Evolutionary conservation across 2,797 vertebrate genomes (phyloP), one percentile per base, ranked within the genome.

Genomic region (Momotus momota): DNA sequence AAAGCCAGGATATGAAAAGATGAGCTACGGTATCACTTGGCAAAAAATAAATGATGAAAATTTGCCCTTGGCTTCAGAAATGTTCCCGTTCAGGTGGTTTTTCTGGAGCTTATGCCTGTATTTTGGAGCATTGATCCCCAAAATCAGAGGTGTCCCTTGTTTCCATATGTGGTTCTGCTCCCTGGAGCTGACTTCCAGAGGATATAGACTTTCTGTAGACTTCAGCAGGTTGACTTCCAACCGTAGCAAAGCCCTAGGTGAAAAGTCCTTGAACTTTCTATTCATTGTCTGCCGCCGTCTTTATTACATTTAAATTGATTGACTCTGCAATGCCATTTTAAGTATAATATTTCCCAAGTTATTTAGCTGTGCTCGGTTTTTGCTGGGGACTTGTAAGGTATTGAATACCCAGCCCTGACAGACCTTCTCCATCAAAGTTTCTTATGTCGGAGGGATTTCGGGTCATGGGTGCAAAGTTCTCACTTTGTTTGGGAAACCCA

Each of bases 191-290:
- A 8, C 33, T 79, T 22, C 26, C 9, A 8, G 49, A 17, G 9
- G 7, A 12, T 23, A 9, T 1, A 31, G 83, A 51, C 46, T 35
- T 77, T 58, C 86, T 85, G 3, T 8, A 82, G 55, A 49, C 35
- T 85, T 58, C 58, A 26, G 77, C 77, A 81, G 71, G 58, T 67
- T 88, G 82, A 66, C n/a, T 91, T 66, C 66, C 83, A 94, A 72
- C 75, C 54, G 0, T 27, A 89, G 81, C 73, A 93, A 66, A 96
- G 85, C 87, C 90, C 66, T 66, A 66, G 96, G 96, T 96, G 94
- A 95, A 94, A 95, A 95, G 94, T 93, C 96, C 93, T 94, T 94
- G 93, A 95, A 95, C 94, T 93, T 96, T 94, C 95, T 95, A 38
- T 95, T 96, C 88, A 88, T 93, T 90, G 95, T 94, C 96, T 90